These are phyloP conservation scores for Tetanocera ferruginea DNA, from an alignment of 2,888 invertebrate species.

Conservation along the genomic window DNA sequence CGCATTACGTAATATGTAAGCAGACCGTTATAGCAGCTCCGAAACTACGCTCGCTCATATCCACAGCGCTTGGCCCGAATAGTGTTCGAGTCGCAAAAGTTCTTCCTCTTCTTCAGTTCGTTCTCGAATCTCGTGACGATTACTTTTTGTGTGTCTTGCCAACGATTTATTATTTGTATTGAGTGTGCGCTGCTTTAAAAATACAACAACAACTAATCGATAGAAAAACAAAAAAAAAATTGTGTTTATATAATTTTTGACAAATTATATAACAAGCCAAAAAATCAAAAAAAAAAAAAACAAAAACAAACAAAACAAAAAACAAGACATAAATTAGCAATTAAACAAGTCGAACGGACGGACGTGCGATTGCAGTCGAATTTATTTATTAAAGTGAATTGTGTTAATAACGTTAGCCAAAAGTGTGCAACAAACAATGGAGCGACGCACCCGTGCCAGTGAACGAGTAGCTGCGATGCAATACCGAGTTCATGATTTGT, in stretches of 20 bases:
- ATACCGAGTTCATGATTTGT: constrained; percentile 30
- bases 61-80: constrained; percentile 17
- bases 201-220: neutral
- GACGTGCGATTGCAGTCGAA: neutral
- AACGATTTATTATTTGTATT: neutral
- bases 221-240: constrained; percentile 9
- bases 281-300: constrained; percentile 13
- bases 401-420: neutral
- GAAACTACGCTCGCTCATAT: neutral
- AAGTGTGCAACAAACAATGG: constrained; percentile 13
- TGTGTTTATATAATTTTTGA: constrained; percentile 27
- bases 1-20: constrained; percentile 30
- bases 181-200: constrained; percentile 30
- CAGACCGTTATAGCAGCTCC: constrained; percentile 32
- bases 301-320: neutral
- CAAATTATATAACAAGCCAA: constrained; percentile 29
- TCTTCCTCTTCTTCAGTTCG: constrained; percentile 16
- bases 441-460: constrained; percentile 27
- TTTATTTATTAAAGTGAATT: neutral
- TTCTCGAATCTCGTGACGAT: constrained; percentile 19
- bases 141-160: constrained; percentile 11
- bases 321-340: neutral
- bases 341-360: neutral
- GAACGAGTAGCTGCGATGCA: constrained; percentile 27
- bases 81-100: constrained; percentile 4